Evolutionary conservation across 2,888 invertebrate species (phyloP).

Genomic region (Amiota minor): DNA sequence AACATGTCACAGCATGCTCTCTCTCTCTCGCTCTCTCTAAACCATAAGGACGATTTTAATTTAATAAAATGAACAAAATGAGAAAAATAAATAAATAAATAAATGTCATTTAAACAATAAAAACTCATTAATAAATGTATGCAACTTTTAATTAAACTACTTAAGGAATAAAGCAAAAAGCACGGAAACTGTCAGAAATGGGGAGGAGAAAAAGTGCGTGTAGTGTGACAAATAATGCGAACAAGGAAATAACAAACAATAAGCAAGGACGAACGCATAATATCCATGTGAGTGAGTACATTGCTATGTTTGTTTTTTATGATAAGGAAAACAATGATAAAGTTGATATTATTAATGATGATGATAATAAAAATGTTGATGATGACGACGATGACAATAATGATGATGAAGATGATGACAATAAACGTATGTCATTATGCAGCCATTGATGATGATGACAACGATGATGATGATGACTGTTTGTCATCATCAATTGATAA

Average conservation of each 20-base stretch:
- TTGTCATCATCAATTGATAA: too few relatives aligned
- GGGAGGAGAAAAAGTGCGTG: constrained; percentile 8
- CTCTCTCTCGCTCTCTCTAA: too few relatives aligned
- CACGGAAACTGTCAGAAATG: too few relatives aligned
- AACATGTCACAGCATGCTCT: too few relatives aligned
- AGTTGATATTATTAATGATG: not conserved
- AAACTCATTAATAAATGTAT: constrained; percentile 66
- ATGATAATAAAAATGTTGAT: not conserved
- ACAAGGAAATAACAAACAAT: not conserved
- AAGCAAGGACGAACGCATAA: not conserved
- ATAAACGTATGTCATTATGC: not conserved
- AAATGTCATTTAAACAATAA: constrained; percentile 50
- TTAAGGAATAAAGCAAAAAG: constrained; percentile 48
- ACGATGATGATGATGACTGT: too few relatives aligned
- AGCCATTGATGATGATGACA: not conserved
- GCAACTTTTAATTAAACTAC: constrained; percentile 64
- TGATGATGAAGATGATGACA: not conserved
- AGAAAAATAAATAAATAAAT: too few relatives aligned
- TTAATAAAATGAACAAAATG: too few relatives aligned
- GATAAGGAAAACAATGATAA: too few relatives aligned
- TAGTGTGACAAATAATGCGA: constrained; percentile 32
- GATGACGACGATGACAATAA: not conserved
- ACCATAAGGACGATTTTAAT: too few relatives aligned
- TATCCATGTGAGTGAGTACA: too few relatives aligned
- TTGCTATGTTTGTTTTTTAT: too few relatives aligned